These are phyloP conservation scores for Spongilla lacustris DNA, from an alignment of 37 sponge, comb jelly and placozoan genomes.

Conservation along the genomic window DNA sequence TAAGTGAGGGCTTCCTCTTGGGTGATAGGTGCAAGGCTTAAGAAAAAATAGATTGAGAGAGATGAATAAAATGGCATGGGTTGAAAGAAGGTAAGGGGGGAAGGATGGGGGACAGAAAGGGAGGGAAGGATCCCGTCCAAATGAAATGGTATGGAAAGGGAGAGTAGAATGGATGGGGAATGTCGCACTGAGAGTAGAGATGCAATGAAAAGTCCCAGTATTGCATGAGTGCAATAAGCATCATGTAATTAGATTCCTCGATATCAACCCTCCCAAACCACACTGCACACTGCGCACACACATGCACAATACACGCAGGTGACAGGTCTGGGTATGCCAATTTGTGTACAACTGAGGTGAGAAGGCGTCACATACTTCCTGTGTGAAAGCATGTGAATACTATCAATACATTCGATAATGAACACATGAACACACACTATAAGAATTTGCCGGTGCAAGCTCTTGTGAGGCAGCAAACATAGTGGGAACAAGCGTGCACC, in stretches of 20 bases:
- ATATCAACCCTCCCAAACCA: too few relatives aligned
- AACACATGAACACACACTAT: too few relatives aligned
- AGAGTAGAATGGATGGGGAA: neutral
- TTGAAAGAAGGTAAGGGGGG: too few relatives aligned
- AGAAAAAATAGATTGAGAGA: neutral
- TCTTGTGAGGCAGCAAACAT: too few relatives aligned
- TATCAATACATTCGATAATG: too few relatives aligned
- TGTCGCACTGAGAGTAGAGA: neutral
- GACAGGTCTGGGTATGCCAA: neutral
- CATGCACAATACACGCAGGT: too few relatives aligned
- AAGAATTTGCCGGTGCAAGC: too few relatives aligned
- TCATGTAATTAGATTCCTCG: too few relatives aligned
- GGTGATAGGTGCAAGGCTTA: conserved; percentile 65
- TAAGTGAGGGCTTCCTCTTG: conserved; percentile 78
- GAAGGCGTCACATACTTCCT: neutral
- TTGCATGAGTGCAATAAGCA: neutral
- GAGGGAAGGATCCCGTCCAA: conserved; percentile 8
- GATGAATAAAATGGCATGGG: too few relatives aligned
- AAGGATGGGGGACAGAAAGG: neutral
- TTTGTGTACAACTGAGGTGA: neutral
- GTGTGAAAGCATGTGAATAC: neutral
- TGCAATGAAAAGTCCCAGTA: neutral
- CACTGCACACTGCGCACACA: too few relatives aligned
- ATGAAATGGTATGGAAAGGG: neutral
- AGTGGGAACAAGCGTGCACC: too few relatives aligned